Percentiles rank a stretch among this genome's conserved stretches.
phyloP scores from a whole-genome alignment of 2,888 invertebrate genomes.

The Malachius bipustulatus region DNA sequence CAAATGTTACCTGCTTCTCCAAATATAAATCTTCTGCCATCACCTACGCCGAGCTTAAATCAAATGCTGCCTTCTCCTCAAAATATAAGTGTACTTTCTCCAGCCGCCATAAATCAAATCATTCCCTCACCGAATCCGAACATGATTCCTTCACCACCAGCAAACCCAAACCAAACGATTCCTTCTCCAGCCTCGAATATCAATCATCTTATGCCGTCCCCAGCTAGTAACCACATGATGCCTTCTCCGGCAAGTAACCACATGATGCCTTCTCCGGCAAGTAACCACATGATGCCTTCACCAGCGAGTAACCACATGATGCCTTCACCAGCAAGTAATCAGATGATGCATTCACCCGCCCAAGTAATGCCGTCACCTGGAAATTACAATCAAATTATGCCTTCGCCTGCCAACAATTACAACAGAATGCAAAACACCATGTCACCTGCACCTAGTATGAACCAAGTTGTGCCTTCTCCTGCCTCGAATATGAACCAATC shows the following conservation, averaged over 20 bases:
- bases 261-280: slow-evolving; percentile 20
- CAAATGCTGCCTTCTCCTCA: slow-evolving; percentile 20
- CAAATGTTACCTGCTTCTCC: slow-evolving; percentile 17
- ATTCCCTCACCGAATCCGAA: slow-evolving; percentile 21
- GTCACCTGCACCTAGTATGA: slow-evolving; percentile 22
- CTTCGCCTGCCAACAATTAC: slow-evolving; percentile 21
- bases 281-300: slow-evolving; percentile 16
- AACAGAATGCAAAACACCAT: slow-evolving; percentile 17
- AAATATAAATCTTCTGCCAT: slow-evolving; percentile 20
- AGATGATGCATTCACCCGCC: slow-evolving; percentile 23
- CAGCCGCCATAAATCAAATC: slow-evolving; percentile 22
- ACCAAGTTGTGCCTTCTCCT: slow-evolving; percentile 19
- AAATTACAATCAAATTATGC: slow-evolving; percentile 25
- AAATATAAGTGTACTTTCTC: slow-evolving; percentile 17
- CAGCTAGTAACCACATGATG: slow-evolving; percentile 23
- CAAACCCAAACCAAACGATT: slow-evolving; percentile 24
- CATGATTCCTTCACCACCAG: slow-evolving; percentile 24
- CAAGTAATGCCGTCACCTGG: slow-evolving; percentile 24
- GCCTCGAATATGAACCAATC: slow-evolving; percentile 24
- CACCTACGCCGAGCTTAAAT: slow-evolving; percentile 15
- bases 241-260: slow-evolving; percentile 22
- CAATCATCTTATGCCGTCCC: slow-evolving; percentile 16
- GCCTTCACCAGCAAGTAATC: slow-evolving; percentile 20
- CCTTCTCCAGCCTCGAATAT: slow-evolving; percentile 16
- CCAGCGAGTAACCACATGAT: slow-evolving; percentile 25